Evolutionary conservation across 2,888 invertebrate genomes (phyloP).

Genomic region (Amblyjoppa fuscipennis): DNA sequence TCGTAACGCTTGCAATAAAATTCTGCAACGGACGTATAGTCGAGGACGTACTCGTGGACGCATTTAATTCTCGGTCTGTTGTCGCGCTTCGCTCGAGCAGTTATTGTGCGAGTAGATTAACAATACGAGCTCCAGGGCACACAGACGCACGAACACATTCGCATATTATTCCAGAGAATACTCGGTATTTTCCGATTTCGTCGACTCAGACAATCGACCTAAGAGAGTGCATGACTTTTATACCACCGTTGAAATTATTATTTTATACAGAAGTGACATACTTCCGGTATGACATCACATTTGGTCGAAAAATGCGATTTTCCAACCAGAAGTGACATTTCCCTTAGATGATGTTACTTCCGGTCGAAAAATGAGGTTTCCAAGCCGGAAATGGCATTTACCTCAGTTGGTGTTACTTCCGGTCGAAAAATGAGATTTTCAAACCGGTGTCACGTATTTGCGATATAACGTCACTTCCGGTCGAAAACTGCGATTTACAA

Average conservation of each 20-base stretch:
- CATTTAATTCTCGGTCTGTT: constrained; percentile 8
- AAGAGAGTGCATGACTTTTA: background rate
- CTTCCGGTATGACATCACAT: background rate
- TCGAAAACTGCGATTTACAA: too few species aligned
- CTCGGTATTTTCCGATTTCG: background rate
- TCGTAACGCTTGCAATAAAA: constrained; percentile 25
- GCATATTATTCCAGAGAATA: background rate
- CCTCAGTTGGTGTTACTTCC: too few species aligned
- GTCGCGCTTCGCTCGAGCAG: constrained; percentile 12
- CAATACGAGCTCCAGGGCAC: constrained; percentile 5
- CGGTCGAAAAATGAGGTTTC: too few species aligned
- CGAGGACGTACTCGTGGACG: background rate
- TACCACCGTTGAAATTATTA: background rate
- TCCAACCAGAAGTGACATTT: too few species aligned
- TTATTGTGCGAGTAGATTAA: constrained; percentile 12
- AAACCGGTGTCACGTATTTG: too few species aligned
- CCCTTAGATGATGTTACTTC: too few species aligned
- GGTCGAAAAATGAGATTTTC: too few species aligned
- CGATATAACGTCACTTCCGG: too few species aligned
- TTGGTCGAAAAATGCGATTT: too few species aligned
- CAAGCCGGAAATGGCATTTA: too few species aligned
- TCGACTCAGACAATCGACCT: background rate
- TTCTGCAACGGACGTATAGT: background rate
- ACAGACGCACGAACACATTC: background rate
- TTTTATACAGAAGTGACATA: background rate